Evolutionary conservation across 2,888 invertebrate species (phyloP).

Genomic region (Cheilosia grossa): DNA sequence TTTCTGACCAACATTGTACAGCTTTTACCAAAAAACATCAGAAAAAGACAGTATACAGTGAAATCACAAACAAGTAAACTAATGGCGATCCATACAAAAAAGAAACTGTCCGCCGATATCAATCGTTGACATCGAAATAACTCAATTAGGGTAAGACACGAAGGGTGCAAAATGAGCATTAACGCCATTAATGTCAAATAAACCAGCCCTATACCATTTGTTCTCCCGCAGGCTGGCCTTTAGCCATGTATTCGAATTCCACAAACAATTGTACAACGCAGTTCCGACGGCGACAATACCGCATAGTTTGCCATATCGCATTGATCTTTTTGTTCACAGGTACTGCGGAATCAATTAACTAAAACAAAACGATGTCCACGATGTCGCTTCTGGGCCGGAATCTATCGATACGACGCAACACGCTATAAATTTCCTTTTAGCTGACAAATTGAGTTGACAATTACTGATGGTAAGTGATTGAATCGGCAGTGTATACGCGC

Average conservation of each 20-base stretch:
- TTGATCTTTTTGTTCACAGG: constrained; percentile 33
- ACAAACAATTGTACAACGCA: not conserved
- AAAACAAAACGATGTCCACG: constrained; percentile 34
- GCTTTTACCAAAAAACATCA: not conserved
- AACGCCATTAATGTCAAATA: constrained; percentile 48
- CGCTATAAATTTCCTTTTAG: constrained; percentile 5
- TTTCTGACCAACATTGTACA: not conserved
- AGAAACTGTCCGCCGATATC: constrained; percentile 19
- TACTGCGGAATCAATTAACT: constrained; percentile 46
- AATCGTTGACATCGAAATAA: constrained; percentile 42
- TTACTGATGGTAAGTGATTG: constrained; percentile 32
- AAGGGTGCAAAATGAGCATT: constrained; percentile 48
- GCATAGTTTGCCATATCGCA: constrained; percentile 15
- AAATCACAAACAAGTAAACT: constrained; percentile 22
- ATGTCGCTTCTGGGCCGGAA: not conserved
- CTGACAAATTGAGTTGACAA: constrained; percentile 30
- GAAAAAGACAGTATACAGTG: not conserved
- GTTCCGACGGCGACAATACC: not conserved
- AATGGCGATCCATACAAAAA: constrained; percentile 17
- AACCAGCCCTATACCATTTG: constrained; percentile 10
- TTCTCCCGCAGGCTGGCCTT: constrained; percentile 10
- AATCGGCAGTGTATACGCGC: constrained; percentile 4
- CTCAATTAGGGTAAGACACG: constrained; percentile 43
- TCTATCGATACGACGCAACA: constrained; percentile 7
- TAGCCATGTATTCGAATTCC: not conserved